Evolutionary conservation across 2,797 vertebrate species (phyloP).

Genomic region (Pseudochromis fuscus): DNA sequence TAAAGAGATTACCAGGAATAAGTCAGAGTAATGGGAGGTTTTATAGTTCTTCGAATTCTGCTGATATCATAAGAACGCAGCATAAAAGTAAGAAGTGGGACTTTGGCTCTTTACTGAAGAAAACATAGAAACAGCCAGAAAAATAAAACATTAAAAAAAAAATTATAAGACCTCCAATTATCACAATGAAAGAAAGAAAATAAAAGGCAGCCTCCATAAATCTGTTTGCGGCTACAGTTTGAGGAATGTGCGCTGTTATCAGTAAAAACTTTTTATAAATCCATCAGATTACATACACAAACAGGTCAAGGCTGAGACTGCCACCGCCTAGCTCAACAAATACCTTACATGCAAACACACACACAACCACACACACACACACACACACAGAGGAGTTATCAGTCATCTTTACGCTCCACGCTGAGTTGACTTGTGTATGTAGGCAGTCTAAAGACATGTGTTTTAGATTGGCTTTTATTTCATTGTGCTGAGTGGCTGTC

Average conservation of each 20-base stretch:
- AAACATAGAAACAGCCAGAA: no score
- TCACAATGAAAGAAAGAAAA: conserved; percentile 49
- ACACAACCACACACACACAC: conserved; percentile 18
- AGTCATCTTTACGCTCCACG: conserved; percentile 57
- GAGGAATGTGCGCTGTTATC: conserved; percentile 55
- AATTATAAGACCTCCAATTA: conserved; percentile 21
- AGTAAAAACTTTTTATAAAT: conserved; percentile 50
- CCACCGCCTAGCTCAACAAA: conserved; percentile 46
- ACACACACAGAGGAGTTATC: conserved; percentile 43
- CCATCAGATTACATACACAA: conserved; percentile 55
- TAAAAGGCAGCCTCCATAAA: conserved; percentile 42
- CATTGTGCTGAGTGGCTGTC: conserved; percentile 69
- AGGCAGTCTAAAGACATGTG: conserved; percentile 68
- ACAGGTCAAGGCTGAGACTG: conserved; percentile 51
- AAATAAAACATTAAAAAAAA: background rate
- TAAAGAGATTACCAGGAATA: no score
- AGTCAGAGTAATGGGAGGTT: no score
- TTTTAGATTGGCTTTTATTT: conserved; percentile 74
- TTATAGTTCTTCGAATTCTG: no score
- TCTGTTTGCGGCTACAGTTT: conserved; percentile 22
- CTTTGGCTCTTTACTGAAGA: no score
- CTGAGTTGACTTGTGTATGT: conserved; percentile 53
- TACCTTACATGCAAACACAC: conserved; percentile 28
- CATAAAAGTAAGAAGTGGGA: no score
- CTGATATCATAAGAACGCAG: no score